Conservation (phyloP, 2,797 vertebrate genomes). For the Lacerta viridis region DNA sequence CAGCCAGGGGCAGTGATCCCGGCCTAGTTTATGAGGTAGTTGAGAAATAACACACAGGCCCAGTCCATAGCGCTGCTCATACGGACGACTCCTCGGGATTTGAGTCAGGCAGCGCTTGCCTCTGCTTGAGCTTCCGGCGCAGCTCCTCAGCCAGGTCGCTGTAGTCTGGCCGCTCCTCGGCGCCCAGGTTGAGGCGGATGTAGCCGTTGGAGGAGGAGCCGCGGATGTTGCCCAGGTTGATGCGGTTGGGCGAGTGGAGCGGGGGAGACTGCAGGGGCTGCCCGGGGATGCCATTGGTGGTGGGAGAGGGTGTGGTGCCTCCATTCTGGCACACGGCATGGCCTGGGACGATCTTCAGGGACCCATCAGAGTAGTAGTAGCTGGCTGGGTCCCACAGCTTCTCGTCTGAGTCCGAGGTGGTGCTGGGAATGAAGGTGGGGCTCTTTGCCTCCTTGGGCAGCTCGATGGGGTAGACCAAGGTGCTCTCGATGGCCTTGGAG, state of each 20-base stretch:
- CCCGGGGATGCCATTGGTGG: conserved; percentile 85
- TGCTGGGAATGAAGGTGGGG: conserved; percentile 90
- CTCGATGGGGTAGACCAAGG: conserved; percentile 93
- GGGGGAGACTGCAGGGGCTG: conserved; percentile 90
- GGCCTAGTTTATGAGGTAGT: conserved; percentile 78
- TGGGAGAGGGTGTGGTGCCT: conserved; percentile 70
- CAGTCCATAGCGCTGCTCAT: conserved; percentile 72
- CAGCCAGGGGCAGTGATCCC: conserved; percentile 48
- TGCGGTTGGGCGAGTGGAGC: conserved; percentile 92
- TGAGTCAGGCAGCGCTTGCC: conserved; percentile 93
- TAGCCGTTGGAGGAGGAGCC: conserved; percentile 95
- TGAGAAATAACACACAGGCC: conserved; percentile 59
- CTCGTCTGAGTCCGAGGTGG: conserved; percentile 90
- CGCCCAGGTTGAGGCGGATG: conserved; percentile 91
- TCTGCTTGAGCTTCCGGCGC: conserved; percentile 93
- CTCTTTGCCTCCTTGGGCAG: conserved; percentile 90
- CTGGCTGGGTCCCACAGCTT: conserved; percentile 96
- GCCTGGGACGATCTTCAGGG: conserved; percentile 96
- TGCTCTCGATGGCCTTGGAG: conserved; percentile 91
- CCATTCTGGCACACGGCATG: conserved; percentile 89
- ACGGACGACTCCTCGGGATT: conserved; percentile 98
- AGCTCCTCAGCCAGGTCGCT: conserved; percentile 94
- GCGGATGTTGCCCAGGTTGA: conserved; percentile 92
- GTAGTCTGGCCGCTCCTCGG: conserved; percentile 91
- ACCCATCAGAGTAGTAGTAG: conserved; percentile 96